Evolutionary conservation across 2,113 vertebrate genomes (phyloP).

Genomic region (Trogon melanurus): DNA sequence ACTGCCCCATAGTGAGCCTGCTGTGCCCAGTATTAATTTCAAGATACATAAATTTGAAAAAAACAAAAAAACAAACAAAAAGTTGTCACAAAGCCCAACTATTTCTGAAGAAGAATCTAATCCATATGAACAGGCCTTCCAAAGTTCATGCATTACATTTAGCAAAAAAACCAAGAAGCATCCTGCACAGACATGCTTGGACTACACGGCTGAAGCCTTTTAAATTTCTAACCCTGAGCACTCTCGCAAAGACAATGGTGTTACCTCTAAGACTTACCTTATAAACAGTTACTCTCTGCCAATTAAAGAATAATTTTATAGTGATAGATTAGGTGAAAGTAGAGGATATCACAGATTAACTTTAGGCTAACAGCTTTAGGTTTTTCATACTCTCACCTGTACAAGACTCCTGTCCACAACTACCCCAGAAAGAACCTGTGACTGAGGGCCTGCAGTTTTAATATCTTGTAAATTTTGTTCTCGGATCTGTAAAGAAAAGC

Average conservation of each 20-base stretch:
- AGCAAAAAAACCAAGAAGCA: constrained; percentile 39
- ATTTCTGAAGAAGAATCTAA: constrained; percentile 35
- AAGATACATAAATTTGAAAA: not conserved
- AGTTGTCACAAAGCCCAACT: constrained; percentile 43
- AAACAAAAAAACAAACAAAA: constrained; percentile 21
- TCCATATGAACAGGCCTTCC: constrained; percentile 8
- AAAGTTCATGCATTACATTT: constrained; percentile 72
- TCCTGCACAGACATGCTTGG: constrained; percentile 47
- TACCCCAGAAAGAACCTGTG: constrained; percentile 89
- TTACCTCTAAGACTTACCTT: constrained; percentile 85
- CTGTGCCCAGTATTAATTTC: not conserved
- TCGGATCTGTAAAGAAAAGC: constrained; percentile 83
- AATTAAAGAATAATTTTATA: constrained; percentile 82
- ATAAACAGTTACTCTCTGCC: constrained; percentile 82
- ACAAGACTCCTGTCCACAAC: constrained; percentile 87
- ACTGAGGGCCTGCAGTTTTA: constrained; percentile 95
- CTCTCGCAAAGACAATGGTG: constrained; percentile 58
- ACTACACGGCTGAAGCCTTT: constrained; percentile 43
- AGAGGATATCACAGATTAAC: not conserved
- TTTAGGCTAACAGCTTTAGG: not conserved
- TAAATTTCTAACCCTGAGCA: constrained; percentile 46
- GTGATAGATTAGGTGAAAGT: constrained; percentile 58
- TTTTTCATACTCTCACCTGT: constrained; percentile 86
- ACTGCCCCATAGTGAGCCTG: constrained; percentile 5
- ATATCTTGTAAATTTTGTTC: constrained; percentile 98